Percentiles rank a stretch among this genome's conserved stretches.
Evolutionary conservation across 2,797 vertebrate species (phyloP).

Genomic region (Pagetopsis macropterus): DNA sequence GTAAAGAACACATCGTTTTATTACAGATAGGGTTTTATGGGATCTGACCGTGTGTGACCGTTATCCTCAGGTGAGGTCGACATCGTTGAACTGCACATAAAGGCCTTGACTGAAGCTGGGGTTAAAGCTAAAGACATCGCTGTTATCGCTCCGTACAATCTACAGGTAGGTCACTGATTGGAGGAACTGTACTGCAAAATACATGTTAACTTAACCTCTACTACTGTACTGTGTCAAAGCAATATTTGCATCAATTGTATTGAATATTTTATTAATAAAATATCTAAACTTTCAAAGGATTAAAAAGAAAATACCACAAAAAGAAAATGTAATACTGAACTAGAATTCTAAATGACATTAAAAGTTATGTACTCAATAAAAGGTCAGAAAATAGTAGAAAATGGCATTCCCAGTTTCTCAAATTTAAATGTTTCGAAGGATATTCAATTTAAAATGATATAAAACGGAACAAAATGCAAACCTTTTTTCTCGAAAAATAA

Average conservation of each 20-base stretch:
- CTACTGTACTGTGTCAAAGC: not conserved
- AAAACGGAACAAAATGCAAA: too few species aligned
- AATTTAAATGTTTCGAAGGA: too few species aligned
- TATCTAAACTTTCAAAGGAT: not conserved
- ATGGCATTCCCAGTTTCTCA: too few species aligned
- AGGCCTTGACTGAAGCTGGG: constrained; percentile 89
- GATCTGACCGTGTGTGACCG: constrained; percentile 4
- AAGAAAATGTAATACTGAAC: not conserved
- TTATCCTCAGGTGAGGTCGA: constrained; percentile 89
- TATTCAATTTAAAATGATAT: too few species aligned
- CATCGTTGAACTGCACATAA: constrained; percentile 89
- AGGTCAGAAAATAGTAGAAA: too few species aligned
- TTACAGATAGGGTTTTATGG: not conserved
- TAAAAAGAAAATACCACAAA: not conserved
- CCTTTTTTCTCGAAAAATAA: too few species aligned
- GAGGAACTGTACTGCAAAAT: constrained; percentile 1
- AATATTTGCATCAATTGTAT: not conserved
- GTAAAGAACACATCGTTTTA: not conserved
- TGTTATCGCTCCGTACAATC: constrained; percentile 94
- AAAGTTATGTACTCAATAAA: too few species aligned
- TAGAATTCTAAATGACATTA: not conserved
- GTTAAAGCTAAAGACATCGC: constrained; percentile 90
- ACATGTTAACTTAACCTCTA: not conserved
- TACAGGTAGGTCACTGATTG: constrained; percentile 86
- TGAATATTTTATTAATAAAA: not conserved